These are phyloP conservation scores for Pseudoatta argentina DNA, from an alignment of 1,140 invertebrate genomes.

Conservation along the genomic window DNA sequence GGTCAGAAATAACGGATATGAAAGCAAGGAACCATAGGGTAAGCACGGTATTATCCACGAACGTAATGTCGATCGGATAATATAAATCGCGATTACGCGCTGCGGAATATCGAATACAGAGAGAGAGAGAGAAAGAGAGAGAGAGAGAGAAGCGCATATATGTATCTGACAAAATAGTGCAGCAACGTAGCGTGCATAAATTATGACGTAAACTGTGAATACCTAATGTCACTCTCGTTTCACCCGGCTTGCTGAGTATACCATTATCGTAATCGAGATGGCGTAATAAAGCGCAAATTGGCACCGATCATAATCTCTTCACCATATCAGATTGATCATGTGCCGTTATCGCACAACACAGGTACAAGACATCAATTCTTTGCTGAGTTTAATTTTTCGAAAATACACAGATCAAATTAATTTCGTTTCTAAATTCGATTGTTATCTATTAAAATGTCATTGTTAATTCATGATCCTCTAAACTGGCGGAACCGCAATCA, in stretches of 20 bases:
- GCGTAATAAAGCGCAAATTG: slow-evolving; percentile 79
- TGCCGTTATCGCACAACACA: slow-evolving; percentile 23
- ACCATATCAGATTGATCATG: slow-evolving; percentile 77
- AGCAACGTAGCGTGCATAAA: slow-evolving; percentile 51
- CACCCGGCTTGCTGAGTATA: slow-evolving; percentile 63
- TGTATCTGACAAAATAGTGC: slow-evolving; percentile 23
- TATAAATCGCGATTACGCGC: slow-evolving; percentile 66
- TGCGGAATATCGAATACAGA: slow-evolving; percentile 44
- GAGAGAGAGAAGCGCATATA: too few species aligned
- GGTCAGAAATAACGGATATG: slow-evolving; percentile 62
- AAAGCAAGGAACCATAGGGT: slow-evolving; percentile 56
- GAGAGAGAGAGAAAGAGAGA: not conserved
- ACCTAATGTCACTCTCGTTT: slow-evolving; percentile 51
- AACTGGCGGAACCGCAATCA: slow-evolving; percentile 1
- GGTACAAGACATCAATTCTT: slow-evolving; percentile 65
- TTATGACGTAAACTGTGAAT: slow-evolving; percentile 60
- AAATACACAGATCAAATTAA: slow-evolving; percentile 66
- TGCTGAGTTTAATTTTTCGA: slow-evolving; percentile 74
- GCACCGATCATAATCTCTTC: slow-evolving; percentile 77
- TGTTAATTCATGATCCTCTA: not conserved
- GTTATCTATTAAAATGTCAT: slow-evolving; percentile 19
- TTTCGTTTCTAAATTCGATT: slow-evolving; percentile 57
- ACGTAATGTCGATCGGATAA: slow-evolving; percentile 63
- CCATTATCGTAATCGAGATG: slow-evolving; percentile 74
- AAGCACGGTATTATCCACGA: slow-evolving; percentile 62